Evolutionary conservation across 2,888 invertebrate genomes (phyloP).

Genomic region (Ornithoptera priamus): DNA sequence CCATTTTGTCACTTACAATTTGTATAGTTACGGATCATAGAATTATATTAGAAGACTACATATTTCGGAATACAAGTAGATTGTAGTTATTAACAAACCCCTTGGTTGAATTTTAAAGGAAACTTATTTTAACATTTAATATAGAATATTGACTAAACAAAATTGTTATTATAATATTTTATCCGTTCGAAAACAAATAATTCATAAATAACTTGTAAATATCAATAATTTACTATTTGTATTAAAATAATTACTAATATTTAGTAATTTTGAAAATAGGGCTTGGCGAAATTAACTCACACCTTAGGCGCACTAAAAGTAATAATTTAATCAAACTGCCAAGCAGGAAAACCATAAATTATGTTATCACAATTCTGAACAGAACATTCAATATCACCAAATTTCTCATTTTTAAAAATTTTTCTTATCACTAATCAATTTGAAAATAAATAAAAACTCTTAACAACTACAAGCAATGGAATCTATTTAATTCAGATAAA

Average conservation of each 20-base stretch:
- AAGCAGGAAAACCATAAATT: slow-evolving; percentile 40
- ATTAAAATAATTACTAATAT: not conserved
- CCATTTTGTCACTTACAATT: too few species aligned
- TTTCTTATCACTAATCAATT: not conserved
- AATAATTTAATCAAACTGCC: slow-evolving; percentile 39
- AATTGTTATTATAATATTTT: not conserved
- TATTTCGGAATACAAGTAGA: too few species aligned
- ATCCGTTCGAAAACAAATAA: not conserved
- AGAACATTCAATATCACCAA: slow-evolving; percentile 23
- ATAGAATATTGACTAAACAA: not conserved
- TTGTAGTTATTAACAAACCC: too few species aligned
- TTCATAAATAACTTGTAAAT: slow-evolving; percentile 1
- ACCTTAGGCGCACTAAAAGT: slow-evolving; percentile 28
- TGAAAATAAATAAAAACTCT: not conserved
- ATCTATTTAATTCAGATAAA: not conserved
- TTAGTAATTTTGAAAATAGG: slow-evolving; percentile 21
- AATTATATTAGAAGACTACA: too few species aligned
- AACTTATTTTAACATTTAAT: too few species aligned
- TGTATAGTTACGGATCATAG: too few species aligned
- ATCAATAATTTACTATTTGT: not conserved
- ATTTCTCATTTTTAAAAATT: slow-evolving; percentile 13
- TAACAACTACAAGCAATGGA: not conserved
- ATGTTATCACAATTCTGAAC: slow-evolving; percentile 31
- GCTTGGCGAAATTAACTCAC: slow-evolving; percentile 31
- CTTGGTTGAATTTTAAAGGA: too few species aligned